Conservation (phyloP, 2,888 invertebrate genomes). For the Glyphotaelius pellucidus region DNA sequence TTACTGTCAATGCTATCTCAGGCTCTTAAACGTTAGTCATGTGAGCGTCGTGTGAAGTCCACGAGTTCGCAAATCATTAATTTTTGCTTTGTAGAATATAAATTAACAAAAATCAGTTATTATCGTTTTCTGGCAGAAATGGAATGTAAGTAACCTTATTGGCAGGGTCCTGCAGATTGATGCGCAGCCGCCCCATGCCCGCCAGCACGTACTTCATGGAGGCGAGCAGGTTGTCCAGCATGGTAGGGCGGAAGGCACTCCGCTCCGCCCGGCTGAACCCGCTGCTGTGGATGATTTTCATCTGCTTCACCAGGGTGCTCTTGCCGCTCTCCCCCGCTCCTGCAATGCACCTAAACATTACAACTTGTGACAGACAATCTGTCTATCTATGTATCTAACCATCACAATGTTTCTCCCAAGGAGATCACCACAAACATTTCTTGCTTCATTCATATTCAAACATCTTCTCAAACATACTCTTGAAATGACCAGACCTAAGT, state of each 20-base stretch:
- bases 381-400: constrained; percentile 19
- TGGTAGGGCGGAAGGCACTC: constrained; percentile 80
- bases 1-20: too few relatives aligned
- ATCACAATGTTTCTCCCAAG: too few relatives aligned
- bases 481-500: too few relatives aligned
- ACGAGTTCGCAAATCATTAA: too few relatives aligned
- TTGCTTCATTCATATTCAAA: too few relatives aligned
- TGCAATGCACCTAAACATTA: constrained; percentile 67
- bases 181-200: constrained; percentile 81
- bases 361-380: not conserved
- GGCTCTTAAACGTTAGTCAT: too few relatives aligned
- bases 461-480: too few relatives aligned
- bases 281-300: constrained; percentile 84
- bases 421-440: not conserved
- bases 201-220: constrained; percentile 83
- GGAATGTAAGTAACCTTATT: constrained; percentile 73
- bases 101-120: too few relatives aligned
- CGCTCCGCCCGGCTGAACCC: constrained; percentile 80
- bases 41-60: too few relatives aligned
- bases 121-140: too few relatives aligned
- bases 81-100: too few relatives aligned
- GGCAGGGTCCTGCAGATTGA: constrained; percentile 79
- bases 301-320: constrained; percentile 83
- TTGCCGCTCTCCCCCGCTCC: constrained; percentile 84
- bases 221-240: constrained; percentile 80